Base-by-base conservation (phyloP, 2,797 vertebrate genomes). In the Synanceia verrucosa region DNA sequence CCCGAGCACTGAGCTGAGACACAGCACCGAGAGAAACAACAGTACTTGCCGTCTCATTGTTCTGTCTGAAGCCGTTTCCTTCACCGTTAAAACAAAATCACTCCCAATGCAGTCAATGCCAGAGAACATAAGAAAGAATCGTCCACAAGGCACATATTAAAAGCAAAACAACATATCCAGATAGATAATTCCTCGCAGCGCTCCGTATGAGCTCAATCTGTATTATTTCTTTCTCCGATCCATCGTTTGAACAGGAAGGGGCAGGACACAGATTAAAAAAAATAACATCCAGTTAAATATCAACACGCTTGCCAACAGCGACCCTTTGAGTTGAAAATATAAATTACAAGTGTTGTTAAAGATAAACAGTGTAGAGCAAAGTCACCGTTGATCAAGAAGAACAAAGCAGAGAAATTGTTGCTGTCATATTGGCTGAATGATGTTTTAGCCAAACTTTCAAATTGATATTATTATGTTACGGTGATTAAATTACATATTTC, bases 31-130 rank as follows among this genome's bases (percentile, higher is more conserved):
- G 79, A 94, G 44, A 73, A 95, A 93, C 84, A 94, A 89, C 87
- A 94, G 83, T 88, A 93, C 93, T 88, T 92, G 94, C 94, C 94
- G 84, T 86, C 75, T 88, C 90, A 94, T 85, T 83, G 76, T 89
- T 88, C 77, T 48, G 72, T 6, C 13, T 52, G 81, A 11, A 28
- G 62, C 24, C 18, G 51, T 68, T 63, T 65, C n/a, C 36, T 23
- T 8, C 24, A 19, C 11, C 43, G 47, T 55, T 13, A 51, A 61
- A 74, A 61, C 47, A 90, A 59, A 64, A 84, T 39, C 4, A 36
- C 26, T 28, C 14, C 46, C 39, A 72, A 26, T 57, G 10, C 23
- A 39, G 28, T 8, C 6, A 16, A 0, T 13, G 9, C 0, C 5
- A 64, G 28, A 3, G 0, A 4, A 6, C 3, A 19, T 0, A 26